phyloP scores from a whole-genome alignment of 2,797 vertebrate species.

The Mico argentatus region DNA sequence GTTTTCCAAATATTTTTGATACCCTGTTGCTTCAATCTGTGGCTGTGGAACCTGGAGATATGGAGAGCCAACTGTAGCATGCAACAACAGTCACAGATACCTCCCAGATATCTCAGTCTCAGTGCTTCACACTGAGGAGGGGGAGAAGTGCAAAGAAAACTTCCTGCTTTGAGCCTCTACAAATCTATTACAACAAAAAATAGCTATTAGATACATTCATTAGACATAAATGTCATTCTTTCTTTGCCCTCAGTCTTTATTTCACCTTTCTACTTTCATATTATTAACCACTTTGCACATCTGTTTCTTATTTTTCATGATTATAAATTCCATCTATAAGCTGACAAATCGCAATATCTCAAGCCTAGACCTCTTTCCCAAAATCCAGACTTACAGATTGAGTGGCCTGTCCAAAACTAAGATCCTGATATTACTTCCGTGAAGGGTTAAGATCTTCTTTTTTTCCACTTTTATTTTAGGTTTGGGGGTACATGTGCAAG shows the following conservation, averaged over 20 bases:
- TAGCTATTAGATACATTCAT: not conserved
- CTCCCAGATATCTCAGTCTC: not conserved
- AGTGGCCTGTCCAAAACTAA: not conserved
- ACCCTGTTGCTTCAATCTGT: not conserved
- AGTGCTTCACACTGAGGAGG: not conserved
- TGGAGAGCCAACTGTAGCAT: not conserved
- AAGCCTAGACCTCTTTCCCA: not conserved
- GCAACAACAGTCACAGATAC: not conserved
- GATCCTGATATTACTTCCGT: not conserved
- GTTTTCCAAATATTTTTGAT: not conserved
- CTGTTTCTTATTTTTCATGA: not conserved
- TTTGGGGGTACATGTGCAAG: not conserved
- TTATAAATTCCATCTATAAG: not conserved
- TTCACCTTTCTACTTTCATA: not conserved
- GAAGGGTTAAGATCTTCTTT: not conserved
- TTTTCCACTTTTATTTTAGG: not conserved
- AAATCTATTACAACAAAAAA: not conserved
- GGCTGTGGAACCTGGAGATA: not conserved
- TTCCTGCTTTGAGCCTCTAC: not conserved
- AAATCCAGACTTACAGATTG: not conserved
- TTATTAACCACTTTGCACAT: not conserved
- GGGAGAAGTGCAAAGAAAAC: not conserved
- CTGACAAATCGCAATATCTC: not conserved
- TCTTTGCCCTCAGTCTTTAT: not conserved
- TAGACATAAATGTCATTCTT: not conserved